phyloP scores from a whole-genome alignment of 2,888 invertebrate genomes.

The Bombylius major region DNA sequence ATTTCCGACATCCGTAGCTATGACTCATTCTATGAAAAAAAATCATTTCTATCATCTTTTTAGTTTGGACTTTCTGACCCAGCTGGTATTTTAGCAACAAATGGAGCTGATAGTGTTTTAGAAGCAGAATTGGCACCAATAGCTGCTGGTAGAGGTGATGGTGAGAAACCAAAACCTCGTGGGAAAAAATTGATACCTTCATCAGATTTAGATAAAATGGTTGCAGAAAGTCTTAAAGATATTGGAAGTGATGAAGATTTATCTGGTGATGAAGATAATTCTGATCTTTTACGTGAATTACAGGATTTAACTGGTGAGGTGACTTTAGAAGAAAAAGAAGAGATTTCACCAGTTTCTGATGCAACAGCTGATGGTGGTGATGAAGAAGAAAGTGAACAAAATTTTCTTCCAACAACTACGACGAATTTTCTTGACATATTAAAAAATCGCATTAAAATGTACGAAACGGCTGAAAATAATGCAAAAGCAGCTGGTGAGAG shows the following conservation, averaged over 20 bases:
- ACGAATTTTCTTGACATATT: slow-evolving; percentile 39
- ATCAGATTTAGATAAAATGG: slow-evolving; percentile 57
- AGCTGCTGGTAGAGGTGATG: slow-evolving; percentile 34
- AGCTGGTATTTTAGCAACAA: slow-evolving; percentile 39
- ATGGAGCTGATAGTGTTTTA: slow-evolving; percentile 61
- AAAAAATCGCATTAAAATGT: slow-evolving; percentile 63
- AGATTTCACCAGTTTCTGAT: slow-evolving; percentile 21
- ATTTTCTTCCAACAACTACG: slow-evolving; percentile 28
- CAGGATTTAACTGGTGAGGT: slow-evolving; percentile 48
- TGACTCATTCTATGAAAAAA: slow-evolving; percentile 19
- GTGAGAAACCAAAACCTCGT: slow-evolving; percentile 27
- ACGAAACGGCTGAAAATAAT: slow-evolving; percentile 58
- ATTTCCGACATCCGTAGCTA: not conserved
- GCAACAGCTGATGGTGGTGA: slow-evolving; percentile 23
- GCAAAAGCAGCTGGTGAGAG: slow-evolving; percentile 64
- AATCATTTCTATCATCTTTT: not conserved
- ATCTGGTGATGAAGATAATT: slow-evolving; percentile 66
- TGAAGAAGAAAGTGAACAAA: slow-evolving; percentile 27
- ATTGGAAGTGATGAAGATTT: slow-evolving; percentile 64
- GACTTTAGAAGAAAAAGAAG: slow-evolving; percentile 16
- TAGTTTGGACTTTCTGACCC: slow-evolving; percentile 64
- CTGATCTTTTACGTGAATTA: slow-evolving; percentile 66
- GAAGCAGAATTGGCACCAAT: slow-evolving; percentile 79
- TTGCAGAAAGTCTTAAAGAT: slow-evolving; percentile 67
- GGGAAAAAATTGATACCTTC: slow-evolving; percentile 37